Evolutionary conservation across 2,113 vertebrate genomes (phyloP), one percentile per base, ranked within the genome.

Genomic region (Edolisoma coerulescens): DNA sequence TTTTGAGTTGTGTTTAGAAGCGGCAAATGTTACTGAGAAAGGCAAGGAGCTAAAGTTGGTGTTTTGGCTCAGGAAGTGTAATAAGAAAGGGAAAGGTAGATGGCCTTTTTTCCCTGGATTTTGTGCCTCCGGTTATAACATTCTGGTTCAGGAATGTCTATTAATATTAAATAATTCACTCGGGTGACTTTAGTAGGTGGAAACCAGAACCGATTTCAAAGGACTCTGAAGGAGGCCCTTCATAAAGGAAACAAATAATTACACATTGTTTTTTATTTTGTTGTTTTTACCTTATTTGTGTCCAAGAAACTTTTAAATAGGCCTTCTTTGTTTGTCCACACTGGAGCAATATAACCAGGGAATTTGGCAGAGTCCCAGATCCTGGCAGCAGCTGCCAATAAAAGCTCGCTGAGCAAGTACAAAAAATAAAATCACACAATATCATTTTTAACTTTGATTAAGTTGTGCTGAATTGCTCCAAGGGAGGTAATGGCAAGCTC

Each of bases 371-470:
- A 33, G 70, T 56, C 79, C 88, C 95, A 96, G 85, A 33, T 88
- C 76, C 90, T 90, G 93, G 82, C 93, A 94, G 83, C 85, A 93
- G 77, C 80, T 94, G 93, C 90, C 95, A 96, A 86, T 94, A 96
- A 97, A 96, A 96, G 83, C 90, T 92, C 1, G 0, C 88, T 91
- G 88, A 95, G 88, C 76, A 88, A 96, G 92, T 74, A 95, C 75
- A 94, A 80, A 96, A 89, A 96, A 90, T 88, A 87, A 96, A 95
- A 96, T 92, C 76, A 71, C 95, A 90, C 82, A 78, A 87, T 95
- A 95, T 96, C 49, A 86, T 95, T 96, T 96, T 96, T 64, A 93
- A 90, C 85, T 93, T 94, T 88, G 93, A 95, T 91, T 87, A 91
- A 96, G 82, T 92, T 71, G 93, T 84, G 64, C 83, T 96, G 69